Percentiles rank a stretch among this genome's conserved stretches.
phyloP scores from a whole-genome alignment of 2,888 invertebrate species.

The Digitonthophagus gazella region DNA sequence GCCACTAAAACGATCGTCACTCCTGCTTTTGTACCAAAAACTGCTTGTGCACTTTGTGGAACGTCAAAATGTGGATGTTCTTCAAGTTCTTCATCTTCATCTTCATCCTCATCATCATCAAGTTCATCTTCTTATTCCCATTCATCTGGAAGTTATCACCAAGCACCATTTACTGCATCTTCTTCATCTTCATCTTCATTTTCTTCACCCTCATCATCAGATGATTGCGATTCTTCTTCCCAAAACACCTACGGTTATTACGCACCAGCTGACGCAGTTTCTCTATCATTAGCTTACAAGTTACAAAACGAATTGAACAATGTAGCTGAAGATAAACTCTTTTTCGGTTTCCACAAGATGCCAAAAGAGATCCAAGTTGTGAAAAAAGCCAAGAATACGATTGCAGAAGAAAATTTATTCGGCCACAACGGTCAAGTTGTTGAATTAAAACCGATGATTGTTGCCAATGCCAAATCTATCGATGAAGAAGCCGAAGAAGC shows the following conservation, averaged over 20 bases:
- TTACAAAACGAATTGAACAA: conserved; percentile 45
- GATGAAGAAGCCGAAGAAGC: conserved; percentile 45
- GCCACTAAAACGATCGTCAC: conserved; percentile 44
- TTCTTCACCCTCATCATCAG: too few species aligned
- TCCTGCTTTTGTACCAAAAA: conserved; percentile 45
- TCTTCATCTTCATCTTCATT: not conserved
- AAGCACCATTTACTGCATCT: not conserved
- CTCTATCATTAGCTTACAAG: conserved; percentile 51
- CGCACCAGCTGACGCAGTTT: conserved; percentile 54
- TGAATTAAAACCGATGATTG: conserved; percentile 47
- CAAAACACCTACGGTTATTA: conserved; percentile 3
- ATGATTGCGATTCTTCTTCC: not conserved
- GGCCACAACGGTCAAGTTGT: conserved; percentile 56
- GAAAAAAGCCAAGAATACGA: conserved; percentile 37
- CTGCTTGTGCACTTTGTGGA: conserved; percentile 35
- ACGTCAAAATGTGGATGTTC: conserved; percentile 16
- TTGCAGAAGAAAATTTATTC: conserved; percentile 55
- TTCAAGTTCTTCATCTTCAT: conserved; percentile 9
- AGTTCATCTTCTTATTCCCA: too few species aligned
- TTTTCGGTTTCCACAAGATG: conserved; percentile 54
- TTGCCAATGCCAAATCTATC: conserved; percentile 24
- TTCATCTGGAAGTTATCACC: too few species aligned
- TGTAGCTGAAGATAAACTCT: conserved; percentile 54
- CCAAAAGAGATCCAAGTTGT: conserved; percentile 50
- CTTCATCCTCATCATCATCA: conserved; percentile 3